Evolutionary conservation across 2,797 vertebrate genomes (phyloP).

Genomic region (Oryzias sinensis): DNA sequence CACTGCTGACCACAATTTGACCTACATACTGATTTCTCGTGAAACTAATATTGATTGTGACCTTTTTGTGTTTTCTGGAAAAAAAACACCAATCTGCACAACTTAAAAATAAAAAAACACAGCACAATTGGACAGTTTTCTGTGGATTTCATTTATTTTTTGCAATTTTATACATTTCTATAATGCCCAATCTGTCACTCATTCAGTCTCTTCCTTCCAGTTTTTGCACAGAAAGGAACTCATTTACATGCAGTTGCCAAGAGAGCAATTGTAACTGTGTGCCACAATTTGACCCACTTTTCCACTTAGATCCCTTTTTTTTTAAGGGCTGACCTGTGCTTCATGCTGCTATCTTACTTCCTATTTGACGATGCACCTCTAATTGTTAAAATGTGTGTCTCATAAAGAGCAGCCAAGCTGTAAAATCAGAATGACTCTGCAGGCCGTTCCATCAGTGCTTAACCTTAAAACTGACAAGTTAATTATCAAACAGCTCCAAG

Average conservation of each 20-base stretch:
- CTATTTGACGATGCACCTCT: conserved; percentile 20
- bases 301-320: conserved; percentile 48
- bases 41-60: conserved; percentile 25
- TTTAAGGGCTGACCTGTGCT: conserved; percentile 62
- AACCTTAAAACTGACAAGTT: conserved; percentile 40
- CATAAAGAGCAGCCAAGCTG: conserved; percentile 28
- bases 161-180: not conserved
- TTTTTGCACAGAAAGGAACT: conserved; percentile 1
- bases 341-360: conserved; percentile 55
- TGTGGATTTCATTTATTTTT: not conserved
- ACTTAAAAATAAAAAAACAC: too few species aligned
- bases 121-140: too few species aligned
- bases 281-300: conserved; percentile 70
- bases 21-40: conserved; percentile 71
- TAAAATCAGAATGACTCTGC: conserved; percentile 13
- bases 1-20: conserved; percentile 79
- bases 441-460: conserved; percentile 27
- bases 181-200: too few species aligned
- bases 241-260: not conserved
- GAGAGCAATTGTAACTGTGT: conserved; percentile 17
- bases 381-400: conserved; percentile 17
- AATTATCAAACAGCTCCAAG: conserved; percentile 23
- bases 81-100: not conserved
- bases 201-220: not conserved
- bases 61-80: conserved; percentile 17